phyloP scores from a whole-genome alignment of 2,888 invertebrate genomes.

The Acleris laterana region DNA sequence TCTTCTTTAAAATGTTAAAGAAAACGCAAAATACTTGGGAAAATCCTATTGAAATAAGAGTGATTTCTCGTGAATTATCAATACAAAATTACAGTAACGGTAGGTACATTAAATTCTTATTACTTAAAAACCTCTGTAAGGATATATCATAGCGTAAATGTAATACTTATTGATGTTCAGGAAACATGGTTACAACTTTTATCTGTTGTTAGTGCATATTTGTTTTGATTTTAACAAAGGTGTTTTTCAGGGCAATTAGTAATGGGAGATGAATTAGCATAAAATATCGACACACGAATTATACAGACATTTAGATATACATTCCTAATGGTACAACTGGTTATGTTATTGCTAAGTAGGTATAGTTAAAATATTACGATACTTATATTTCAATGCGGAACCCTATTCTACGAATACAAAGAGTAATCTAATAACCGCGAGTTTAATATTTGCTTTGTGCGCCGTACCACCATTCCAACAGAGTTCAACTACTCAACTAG shows the following conservation, averaged over 20 bases:
- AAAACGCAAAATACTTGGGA: constrained; percentile 24
- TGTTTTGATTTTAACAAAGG: not conserved
- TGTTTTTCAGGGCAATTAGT: not conserved
- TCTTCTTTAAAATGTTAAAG: constrained; percentile 3
- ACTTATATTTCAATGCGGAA: not conserved
- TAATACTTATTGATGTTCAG: constrained; percentile 15
- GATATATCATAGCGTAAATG: constrained; percentile 7
- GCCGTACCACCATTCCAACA: not conserved
- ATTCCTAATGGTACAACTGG: constrained; percentile 12
- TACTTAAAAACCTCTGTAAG: constrained; percentile 7
- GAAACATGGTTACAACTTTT: not conserved
- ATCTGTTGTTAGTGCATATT: not conserved
- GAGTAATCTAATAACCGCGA: constrained; percentile 2
- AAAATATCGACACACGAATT: constrained; percentile 7
- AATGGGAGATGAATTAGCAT: not conserved
- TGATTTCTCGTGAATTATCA: constrained; percentile 28
- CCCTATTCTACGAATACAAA: not conserved
- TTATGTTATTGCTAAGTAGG: no score
- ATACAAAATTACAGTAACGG: constrained; percentile 32
- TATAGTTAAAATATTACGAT: no score
- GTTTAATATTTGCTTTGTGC: not conserved
- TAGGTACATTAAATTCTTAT: constrained; percentile 32
- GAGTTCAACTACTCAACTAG: not conserved
- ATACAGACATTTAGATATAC: constrained; percentile 20
- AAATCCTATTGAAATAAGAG: constrained; percentile 26